A percentile compares a stretch with the other conserved stretches of the same genome.
These are phyloP conservation scores for Cephus nigrinus DNA, from an alignment of 2,888 invertebrate species.

Conservation along the genomic window DNA sequence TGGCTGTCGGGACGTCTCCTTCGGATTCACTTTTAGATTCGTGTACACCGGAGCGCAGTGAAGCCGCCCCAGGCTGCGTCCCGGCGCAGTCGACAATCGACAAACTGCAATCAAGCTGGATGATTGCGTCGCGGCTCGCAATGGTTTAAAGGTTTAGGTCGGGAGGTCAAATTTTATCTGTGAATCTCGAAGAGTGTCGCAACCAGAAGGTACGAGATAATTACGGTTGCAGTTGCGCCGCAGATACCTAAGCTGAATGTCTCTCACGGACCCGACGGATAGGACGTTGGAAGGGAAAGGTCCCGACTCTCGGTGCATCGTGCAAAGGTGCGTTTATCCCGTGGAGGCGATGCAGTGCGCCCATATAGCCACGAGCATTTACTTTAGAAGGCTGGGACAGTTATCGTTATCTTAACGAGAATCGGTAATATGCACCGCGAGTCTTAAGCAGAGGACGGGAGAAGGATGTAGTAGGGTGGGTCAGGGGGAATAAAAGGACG, in stretches of 20 bases:
- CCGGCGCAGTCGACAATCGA: neutral
- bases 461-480: neutral
- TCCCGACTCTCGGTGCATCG: neutral
- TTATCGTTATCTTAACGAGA: constrained; percentile 57
- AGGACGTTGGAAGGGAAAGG: neutral
- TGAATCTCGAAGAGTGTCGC: neutral
- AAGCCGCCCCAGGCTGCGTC: neutral
- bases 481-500: neutral
- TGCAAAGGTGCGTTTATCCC: neutral
- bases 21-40: neutral
- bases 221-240: neutral
- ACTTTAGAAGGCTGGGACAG: constrained; percentile 32
- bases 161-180: neutral
- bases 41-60: neutral
- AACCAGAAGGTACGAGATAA: neutral
- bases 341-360: neutral
- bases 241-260: neutral
- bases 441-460: neutral
- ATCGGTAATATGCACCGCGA: constrained; percentile 53
- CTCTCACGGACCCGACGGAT: neutral
- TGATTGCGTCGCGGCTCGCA: neutral
- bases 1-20: neutral
- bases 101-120: neutral
- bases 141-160: neutral
- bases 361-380: neutral